Conservation (phyloP, 64 coral and sea anemone genomes). For the Porites australiensis region DNA sequence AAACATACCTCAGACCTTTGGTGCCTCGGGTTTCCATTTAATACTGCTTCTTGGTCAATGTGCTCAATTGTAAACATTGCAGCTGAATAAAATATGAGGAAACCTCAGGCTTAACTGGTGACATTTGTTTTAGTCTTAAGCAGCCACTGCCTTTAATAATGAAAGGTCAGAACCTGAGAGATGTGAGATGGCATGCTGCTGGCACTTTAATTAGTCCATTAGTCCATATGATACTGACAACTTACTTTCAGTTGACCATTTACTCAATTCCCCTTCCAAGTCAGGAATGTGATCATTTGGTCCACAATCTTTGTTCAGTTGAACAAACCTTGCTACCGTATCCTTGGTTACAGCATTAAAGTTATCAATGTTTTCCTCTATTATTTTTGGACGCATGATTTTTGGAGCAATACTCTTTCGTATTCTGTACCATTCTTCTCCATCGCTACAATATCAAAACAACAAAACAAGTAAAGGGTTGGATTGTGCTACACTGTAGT, state of each 20-base stretch:
- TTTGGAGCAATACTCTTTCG: constrained; percentile 8
- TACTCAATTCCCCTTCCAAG: constrained; percentile 22
- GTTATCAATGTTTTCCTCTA: constrained; percentile 48
- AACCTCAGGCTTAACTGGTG: too few species aligned
- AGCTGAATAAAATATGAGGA: too few species aligned
- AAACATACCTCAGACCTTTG: too few species aligned
- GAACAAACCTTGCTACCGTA: constrained; percentile 10
- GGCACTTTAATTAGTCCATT: too few species aligned
- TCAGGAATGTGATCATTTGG: constrained; percentile 10
- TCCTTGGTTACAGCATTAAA: constrained; percentile 16
- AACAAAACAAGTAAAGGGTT: neutral
- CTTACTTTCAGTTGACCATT: constrained; percentile 5
- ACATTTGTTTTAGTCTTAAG: too few species aligned
- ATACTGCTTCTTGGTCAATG: too few species aligned
- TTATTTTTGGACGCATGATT: constrained; percentile 17
- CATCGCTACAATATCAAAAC: neutral
- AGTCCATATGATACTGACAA: neutral
- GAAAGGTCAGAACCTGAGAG: too few species aligned
- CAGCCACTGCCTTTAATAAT: too few species aligned
- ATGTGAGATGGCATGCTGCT: too few species aligned
- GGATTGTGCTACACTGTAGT: too few species aligned
- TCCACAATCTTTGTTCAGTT: constrained; percentile 29
- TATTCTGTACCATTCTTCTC: constrained; percentile 35
- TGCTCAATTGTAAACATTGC: too few species aligned
- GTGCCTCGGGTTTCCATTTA: too few species aligned